Evolutionary conservation across 2,888 invertebrate genomes (phyloP).

Genomic region (Platynereis dumerilii): DNA sequence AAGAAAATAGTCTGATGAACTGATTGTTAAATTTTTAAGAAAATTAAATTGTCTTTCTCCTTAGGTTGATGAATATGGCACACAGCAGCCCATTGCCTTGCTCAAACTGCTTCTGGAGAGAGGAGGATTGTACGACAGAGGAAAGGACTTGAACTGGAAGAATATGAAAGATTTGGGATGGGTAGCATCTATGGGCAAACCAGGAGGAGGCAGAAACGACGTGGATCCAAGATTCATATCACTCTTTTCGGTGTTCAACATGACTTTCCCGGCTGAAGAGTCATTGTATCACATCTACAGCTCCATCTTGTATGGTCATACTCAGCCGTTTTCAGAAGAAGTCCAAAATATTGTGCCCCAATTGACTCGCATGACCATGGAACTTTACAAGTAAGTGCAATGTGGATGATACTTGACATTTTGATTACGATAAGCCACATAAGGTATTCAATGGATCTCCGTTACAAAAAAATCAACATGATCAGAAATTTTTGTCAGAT

Average conservation of each 20-base stretch:
- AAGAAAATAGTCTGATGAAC: no score
- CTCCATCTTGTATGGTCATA: slow-evolving; percentile 82
- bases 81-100: slow-evolving; percentile 91
- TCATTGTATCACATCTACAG: slow-evolving; percentile 83
- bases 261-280: slow-evolving; percentile 80
- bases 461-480: no score
- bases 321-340: slow-evolving; percentile 73
- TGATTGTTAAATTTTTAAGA: no score
- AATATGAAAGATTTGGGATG: slow-evolving; percentile 72
- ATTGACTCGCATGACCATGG: slow-evolving; percentile 80
- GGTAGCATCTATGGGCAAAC: slow-evolving; percentile 66
- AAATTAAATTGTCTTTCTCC: background rate
- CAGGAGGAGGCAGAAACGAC: slow-evolving; percentile 88
- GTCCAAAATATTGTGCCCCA: slow-evolving; percentile 72
- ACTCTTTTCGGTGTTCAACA: slow-evolving; percentile 86
- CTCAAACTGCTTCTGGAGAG: slow-evolving; percentile 88
- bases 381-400: slow-evolving; percentile 75
- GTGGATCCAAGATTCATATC: slow-evolving; percentile 87
- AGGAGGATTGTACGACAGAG: slow-evolving; percentile 87
- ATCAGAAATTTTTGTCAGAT: no score
- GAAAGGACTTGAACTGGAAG: slow-evolving; percentile 89
- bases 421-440: no score
- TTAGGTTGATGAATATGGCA: slow-evolving; percentile 81
- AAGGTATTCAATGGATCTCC: no score
- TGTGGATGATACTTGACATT: no score